Base-by-base conservation (phyloP, 2,113 vertebrate genomes). In the Aphelocoma coerulescens region DNA sequence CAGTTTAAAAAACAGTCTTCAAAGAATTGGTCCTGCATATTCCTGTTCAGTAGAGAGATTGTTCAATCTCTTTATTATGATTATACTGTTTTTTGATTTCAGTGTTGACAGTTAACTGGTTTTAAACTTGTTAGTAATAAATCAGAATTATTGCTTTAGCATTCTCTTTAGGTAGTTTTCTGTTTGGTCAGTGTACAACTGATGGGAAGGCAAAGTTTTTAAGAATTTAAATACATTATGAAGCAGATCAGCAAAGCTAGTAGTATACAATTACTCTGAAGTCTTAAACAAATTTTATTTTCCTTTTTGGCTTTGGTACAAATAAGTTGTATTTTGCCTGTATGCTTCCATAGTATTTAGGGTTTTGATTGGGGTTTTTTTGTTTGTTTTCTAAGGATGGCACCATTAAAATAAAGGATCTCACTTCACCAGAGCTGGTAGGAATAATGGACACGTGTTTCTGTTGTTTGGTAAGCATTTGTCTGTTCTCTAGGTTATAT, bases 361-460 rank as follows among this genome's bases (percentile, higher is more conserved):
- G 0, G 3, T 1, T 46, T 69, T 27, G 7, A 4, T 58, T 63
- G 11, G 3, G 17, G 33, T 67, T 51, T 94, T 85, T 77, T 73
- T 32, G 30, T 93, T 95, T 80, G 19, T 71, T 61, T 79, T 84
- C 68, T 51, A 96, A 99, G 99, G 99, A 99, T 97, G 98, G 98
- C 65, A 99, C 98, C 59, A 99, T 99, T 97, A 98, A 99, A 98
- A 99, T 99, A 96, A 99, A 99, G 97, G 99, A 99, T 86, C 98
- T 99, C 54, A 99, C 98, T 89, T 98, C 99, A 71, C 99, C 99
- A 61, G 99, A 99, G 93, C 98, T 99, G 37, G 98, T 99, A 76
- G 99, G 99, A 30, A 99, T 99, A 97, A 99, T 99, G 97, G 99
- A 99, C 97, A 99, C 99, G 0, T 99, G 99, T 97, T 99, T 99